Percentiles rank a stretch among this genome's conserved stretches.
These are phyloP conservation scores for Liposcelis brunnea DNA, from an alignment of 2,888 invertebrate genomes.

Conservation along the genomic window DNA sequence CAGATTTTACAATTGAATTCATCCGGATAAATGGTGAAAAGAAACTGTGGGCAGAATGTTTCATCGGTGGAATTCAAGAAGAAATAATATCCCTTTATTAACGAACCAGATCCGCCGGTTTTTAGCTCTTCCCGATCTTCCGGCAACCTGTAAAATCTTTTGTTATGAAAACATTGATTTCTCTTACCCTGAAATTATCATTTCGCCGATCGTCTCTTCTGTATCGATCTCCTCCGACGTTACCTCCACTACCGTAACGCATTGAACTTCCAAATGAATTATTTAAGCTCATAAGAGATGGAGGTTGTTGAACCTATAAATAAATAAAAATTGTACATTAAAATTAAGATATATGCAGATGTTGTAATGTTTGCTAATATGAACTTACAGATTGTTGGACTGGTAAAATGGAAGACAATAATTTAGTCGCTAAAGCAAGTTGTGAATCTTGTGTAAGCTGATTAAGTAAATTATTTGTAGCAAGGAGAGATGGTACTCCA, in stretches of 20 bases:
- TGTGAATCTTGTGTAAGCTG: neutral
- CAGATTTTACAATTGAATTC: too few species aligned
- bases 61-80: too few species aligned
- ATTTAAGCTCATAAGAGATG: conserved; percentile 3
- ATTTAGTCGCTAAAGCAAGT: conserved; percentile 1
- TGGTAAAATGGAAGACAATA: conserved; percentile 1
- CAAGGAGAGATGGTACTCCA: neutral
- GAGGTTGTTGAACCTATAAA: neutral
- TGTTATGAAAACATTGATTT: too few species aligned
- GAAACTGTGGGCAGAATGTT: too few species aligned
- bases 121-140: too few species aligned
- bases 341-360: neutral
- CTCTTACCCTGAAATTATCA: conserved; percentile 2
- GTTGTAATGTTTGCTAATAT: neutral
- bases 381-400: neutral
- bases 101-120: too few species aligned
- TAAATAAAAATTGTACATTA: neutral
- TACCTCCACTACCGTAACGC: neutral
- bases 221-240: neutral
- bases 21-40: too few species aligned
- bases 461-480: neutral
- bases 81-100: too few species aligned
- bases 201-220: conserved; percentile 3
- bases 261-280: neutral
- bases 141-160: too few species aligned